Conservation (phyloP, 2,113 vertebrate genomes). For the Catharus minimus region DNA sequence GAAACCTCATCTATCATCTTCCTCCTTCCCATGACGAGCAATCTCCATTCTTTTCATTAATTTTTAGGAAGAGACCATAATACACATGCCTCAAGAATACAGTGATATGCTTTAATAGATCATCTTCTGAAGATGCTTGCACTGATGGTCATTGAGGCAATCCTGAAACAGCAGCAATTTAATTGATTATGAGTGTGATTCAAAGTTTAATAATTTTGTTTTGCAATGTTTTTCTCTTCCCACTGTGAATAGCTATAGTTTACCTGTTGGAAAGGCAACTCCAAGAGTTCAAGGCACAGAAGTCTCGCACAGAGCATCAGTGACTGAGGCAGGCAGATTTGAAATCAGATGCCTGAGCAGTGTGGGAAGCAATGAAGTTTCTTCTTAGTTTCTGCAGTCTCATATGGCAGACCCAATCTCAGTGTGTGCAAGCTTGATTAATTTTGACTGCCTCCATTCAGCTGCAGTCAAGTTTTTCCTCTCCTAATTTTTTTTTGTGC, state of each 20-base stretch:
- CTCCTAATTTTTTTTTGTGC: slow-evolving; percentile 30
- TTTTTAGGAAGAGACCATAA: not conserved
- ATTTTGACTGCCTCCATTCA: slow-evolving; percentile 49
- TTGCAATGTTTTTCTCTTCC: not conserved
- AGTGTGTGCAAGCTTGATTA: slow-evolving; percentile 12
- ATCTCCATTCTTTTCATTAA: not conserved
- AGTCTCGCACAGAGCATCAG: not conserved
- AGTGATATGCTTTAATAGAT: not conserved
- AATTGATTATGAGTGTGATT: not conserved
- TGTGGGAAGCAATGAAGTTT: not conserved
- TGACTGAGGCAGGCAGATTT: not conserved
- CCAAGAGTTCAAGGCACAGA: not conserved
- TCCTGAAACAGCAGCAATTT: not conserved
- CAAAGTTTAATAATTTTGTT: not conserved
- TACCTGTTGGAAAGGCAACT: not conserved
- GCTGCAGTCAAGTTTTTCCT: slow-evolving; percentile 34
- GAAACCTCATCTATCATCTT: not conserved
- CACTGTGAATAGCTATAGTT: not conserved
- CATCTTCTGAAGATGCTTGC: not conserved
- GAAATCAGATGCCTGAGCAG: not conserved
- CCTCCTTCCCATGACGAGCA: not conserved
- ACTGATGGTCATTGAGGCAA: not conserved
- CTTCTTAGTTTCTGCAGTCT: not conserved
- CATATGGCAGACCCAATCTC: not conserved
- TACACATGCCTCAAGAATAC: not conserved